Evolutionary conservation across 2,888 invertebrate genomes (phyloP).

Genomic region (Gymnoscelis rufifasciata): DNA sequence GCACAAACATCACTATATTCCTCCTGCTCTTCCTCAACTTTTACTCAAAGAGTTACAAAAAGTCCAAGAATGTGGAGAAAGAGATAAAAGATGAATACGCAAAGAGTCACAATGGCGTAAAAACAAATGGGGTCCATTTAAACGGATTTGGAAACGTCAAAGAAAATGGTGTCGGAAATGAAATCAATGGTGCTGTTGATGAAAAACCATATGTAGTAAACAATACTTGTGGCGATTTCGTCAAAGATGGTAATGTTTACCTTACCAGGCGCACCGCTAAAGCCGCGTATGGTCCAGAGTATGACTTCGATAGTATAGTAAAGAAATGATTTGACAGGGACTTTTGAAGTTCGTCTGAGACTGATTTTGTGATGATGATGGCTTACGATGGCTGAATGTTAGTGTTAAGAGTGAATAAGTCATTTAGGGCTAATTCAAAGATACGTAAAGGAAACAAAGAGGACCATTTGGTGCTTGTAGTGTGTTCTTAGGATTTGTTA

Average conservation of each 20-base stretch:
- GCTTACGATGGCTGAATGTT: slow-evolving; percentile 42
- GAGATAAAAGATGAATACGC: slow-evolving; percentile 42
- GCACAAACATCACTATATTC: slow-evolving; percentile 80
- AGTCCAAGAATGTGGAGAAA: slow-evolving; percentile 41
- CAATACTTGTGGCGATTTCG: slow-evolving; percentile 56
- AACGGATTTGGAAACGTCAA: slow-evolving; percentile 36
- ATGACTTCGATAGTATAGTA: slow-evolving; percentile 59
- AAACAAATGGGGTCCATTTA: slow-evolving; percentile 36
- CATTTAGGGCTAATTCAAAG: slow-evolving; percentile 35
- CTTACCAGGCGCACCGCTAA: slow-evolving; percentile 60
- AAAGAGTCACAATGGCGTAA: slow-evolving; percentile 39
- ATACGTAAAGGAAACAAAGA: slow-evolving; percentile 30
- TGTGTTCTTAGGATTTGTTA: slow-evolving; percentile 32
- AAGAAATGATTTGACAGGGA: slow-evolving; percentile 63
- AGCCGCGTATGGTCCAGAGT: slow-evolving; percentile 49
- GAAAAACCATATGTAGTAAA: slow-evolving; percentile 55
- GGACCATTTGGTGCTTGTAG: slow-evolving; percentile 34
- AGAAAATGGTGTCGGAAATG: slow-evolving; percentile 34
- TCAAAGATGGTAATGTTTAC: slow-evolving; percentile 56
- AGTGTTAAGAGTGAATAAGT: slow-evolving; percentile 43
- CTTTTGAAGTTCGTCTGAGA: slow-evolving; percentile 60
- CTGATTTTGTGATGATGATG: slow-evolving; percentile 70
- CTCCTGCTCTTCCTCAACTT: slow-evolving; percentile 83
- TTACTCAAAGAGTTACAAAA: slow-evolving; percentile 80
- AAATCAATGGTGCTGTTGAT: slow-evolving; percentile 46